phyloP scores from a whole-genome alignment of 2,888 invertebrate genomes.

The Mystacides longicornis region DNA sequence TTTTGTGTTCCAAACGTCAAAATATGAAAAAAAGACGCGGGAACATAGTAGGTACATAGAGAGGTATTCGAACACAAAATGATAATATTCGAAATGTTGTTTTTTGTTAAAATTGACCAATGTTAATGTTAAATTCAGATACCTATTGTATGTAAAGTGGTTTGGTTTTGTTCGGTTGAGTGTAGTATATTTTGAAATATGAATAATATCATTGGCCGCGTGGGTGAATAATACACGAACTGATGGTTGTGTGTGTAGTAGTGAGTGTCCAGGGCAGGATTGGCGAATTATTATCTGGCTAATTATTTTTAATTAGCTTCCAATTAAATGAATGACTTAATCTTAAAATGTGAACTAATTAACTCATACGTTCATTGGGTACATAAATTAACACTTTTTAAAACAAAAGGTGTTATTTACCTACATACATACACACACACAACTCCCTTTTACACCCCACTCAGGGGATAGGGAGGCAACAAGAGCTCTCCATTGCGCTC shows the following conservation, averaged over 20 bases:
- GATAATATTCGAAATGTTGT: neutral
- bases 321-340: no score
- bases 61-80: neutral
- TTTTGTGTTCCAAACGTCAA: slow-evolving; percentile 1
- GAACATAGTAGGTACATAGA: neutral
- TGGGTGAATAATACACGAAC: neutral
- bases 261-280: neutral
- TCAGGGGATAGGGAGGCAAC: no score
- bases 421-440: no score
- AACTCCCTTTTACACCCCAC: no score
- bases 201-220: slow-evolving; percentile 1
- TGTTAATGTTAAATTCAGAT: neutral
- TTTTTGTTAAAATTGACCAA: neutral
- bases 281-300: neutral
- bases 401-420: no score
- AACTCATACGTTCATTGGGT: no score
- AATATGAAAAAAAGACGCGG: neutral
- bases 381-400: no score
- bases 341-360: no score
- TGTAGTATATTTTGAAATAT: neutral
- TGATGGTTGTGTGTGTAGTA: neutral
- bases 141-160: neutral
- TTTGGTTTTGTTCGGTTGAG: neutral
- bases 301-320: no score
- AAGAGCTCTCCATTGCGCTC: no score